Percentiles rank a stretch among this genome's conserved stretches.
These are phyloP conservation scores for Enteromius unitaeniatus DNA, from an alignment of 2,797 vertebrate species.

Conservation along the genomic window DNA sequence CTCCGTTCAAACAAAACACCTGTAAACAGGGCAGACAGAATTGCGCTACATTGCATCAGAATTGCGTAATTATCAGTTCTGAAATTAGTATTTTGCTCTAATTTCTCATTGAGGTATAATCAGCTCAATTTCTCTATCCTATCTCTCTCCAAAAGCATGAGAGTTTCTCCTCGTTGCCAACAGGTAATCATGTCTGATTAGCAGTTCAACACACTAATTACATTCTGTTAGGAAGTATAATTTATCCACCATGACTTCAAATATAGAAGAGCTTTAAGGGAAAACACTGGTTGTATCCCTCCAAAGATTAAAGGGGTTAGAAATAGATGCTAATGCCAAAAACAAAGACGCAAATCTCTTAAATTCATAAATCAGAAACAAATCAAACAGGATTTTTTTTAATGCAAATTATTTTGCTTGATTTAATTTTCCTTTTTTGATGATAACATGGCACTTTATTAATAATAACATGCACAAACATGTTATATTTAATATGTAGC, in stretches of 20 bases:
- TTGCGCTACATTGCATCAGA: constrained; percentile 42
- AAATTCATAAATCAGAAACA: constrained; percentile 16
- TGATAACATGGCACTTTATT: not conserved
- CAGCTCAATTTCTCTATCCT: constrained; percentile 47
- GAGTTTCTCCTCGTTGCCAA: constrained; percentile 63
- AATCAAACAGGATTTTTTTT: not conserved
- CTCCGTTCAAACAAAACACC: not conserved
- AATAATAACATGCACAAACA: not conserved
- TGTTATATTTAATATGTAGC: not conserved
- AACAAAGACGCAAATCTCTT: constrained; percentile 19
- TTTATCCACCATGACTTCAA: constrained; percentile 62
- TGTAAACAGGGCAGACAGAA: constrained; percentile 25
- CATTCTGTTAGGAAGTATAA: constrained; percentile 67
- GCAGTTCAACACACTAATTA: constrained; percentile 70
- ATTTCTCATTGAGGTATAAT: constrained; percentile 47
- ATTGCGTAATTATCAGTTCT: constrained; percentile 52
- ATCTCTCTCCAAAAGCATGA: constrained; percentile 38
- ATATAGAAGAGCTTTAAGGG: constrained; percentile 51
- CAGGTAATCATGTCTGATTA: constrained; percentile 77
- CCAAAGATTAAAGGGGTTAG: constrained; percentile 39
- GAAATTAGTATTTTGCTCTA: constrained; percentile 51
- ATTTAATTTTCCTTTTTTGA: constrained; percentile 19
- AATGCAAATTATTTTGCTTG: not conserved
- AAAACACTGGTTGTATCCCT: constrained; percentile 41
- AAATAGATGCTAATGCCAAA: constrained; percentile 21